phyloP scores from a whole-genome alignment of 1,140 invertebrate genomes.

The Lerema accius region DNA sequence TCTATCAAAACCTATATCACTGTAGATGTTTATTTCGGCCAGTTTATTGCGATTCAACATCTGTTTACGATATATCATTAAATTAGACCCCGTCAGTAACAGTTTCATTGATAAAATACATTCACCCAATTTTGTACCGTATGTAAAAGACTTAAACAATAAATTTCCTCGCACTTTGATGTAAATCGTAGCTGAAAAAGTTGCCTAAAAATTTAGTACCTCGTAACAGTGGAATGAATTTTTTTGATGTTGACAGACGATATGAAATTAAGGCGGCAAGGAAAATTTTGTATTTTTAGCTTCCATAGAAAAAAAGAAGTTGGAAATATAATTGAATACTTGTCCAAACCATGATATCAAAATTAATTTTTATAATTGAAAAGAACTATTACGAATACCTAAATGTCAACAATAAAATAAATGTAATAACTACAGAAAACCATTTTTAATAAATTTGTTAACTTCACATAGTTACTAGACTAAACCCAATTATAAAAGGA shows the following conservation, averaged over 20 bases:
- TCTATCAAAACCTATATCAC: not conserved
- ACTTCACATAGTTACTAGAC: too few relatives aligned
- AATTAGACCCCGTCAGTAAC: slow-evolving; percentile 17
- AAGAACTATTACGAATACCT: too few relatives aligned
- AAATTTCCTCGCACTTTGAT: not conserved
- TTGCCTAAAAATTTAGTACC: slow-evolving; percentile 14
- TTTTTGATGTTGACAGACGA: slow-evolving; percentile 17
- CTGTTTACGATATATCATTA: slow-evolving; percentile 25
- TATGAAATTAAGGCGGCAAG: not conserved
- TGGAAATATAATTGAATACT: not conserved
- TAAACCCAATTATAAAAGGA: too few relatives aligned
- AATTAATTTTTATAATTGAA: too few relatives aligned
- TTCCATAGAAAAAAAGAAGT: not conserved
- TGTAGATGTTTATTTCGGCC: slow-evolving; percentile 9
- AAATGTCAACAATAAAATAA: too few relatives aligned
- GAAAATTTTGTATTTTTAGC: not conserved
- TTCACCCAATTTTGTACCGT: not conserved
- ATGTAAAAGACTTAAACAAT: slow-evolving; percentile 5
- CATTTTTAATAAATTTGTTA: too few relatives aligned
- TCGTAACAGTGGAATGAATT: slow-evolving; percentile 14
- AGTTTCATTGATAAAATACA: slow-evolving; percentile 10
- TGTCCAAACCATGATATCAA: too few relatives aligned
- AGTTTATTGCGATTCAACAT: slow-evolving; percentile 18
- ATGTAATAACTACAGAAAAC: too few relatives aligned
- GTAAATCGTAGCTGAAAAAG: slow-evolving; percentile 15